Evolutionary conservation across 2,888 invertebrate species (phyloP), one percentile per base, ranked within the genome.

Genomic region (Acanthosepion esculentum): DNA sequence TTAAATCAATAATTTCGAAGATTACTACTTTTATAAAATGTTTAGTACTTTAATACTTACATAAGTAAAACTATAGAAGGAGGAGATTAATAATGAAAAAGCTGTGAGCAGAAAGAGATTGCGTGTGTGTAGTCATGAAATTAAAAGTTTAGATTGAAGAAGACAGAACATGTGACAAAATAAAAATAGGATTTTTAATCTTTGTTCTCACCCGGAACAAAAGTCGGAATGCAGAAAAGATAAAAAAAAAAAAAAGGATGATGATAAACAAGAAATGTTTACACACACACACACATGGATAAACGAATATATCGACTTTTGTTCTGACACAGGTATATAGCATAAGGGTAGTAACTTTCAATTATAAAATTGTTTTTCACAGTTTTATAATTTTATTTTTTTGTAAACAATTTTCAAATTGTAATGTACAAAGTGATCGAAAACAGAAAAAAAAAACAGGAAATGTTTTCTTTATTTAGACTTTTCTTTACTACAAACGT

Each of bases 121-220:
- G 20, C 20, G 41, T 41, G 41, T 41, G 41, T 41, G 41, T 41
- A 3, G 41, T 41, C 41, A 41, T 41, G 41, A 41, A 41, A 41
- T 41, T 20, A 23, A 59, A 59, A 59, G 59, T 23, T 78, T 78
- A n/a, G n/a, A 3, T 78, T n/a, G n/a, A 41, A 41, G 78, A n/a
- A 78, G 78, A 78, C n/a, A 10, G n/a, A 78, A 78, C 78, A 78
- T 78, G 78, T 78, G 78, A 78, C 78, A n/a, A 78, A 78, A 78
- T 15, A 78, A 78, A 10, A 78, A 64, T 64, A 26, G 6, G 6
- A 55, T 18, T 20, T 18, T 20, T 18, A 78, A 78, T 78, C 78
- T 78, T 78, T 78, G 78, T 78, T 78, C 29, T 29, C 29, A 78
- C 29, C 78, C 78, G 78, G 78, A 78, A 78, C 29, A 59, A 20